Conservation (phyloP, 2,888 invertebrate species). For the Leptinotarsa peninsularis region DNA sequence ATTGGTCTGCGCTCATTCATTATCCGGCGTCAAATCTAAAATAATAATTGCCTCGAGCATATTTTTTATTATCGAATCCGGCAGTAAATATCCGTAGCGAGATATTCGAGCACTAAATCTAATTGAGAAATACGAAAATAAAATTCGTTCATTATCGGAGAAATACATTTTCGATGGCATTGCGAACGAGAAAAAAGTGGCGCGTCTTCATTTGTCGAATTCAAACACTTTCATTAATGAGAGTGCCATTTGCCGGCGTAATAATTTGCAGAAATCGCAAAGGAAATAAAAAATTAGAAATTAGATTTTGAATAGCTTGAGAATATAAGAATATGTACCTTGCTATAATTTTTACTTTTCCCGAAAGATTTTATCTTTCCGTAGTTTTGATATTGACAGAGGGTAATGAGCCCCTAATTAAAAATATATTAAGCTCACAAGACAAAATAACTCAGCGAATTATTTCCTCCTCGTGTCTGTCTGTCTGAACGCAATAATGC, state of each 20-base stretch:
- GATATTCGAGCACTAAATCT: background rate
- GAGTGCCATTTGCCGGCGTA: background rate
- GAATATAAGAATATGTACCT: no score
- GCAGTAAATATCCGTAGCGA: background rate
- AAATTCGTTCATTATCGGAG: background rate
- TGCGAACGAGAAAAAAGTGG: background rate
- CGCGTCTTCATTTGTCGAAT: constrained; percentile 3
- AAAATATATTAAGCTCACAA: no score
- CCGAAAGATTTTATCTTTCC: no score
- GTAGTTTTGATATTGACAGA: no score
- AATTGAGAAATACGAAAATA: constrained; percentile 9
- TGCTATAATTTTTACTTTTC: no score
- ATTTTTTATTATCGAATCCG: constrained; percentile 2
- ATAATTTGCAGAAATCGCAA: background rate
- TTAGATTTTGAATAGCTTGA: background rate
- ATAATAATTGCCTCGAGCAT: background rate
- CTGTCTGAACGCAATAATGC: no score
- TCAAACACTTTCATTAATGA: constrained; percentile 12
- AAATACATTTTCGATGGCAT: background rate
- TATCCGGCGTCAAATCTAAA: background rate
- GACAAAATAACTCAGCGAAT: no score
- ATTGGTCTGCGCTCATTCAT: background rate
- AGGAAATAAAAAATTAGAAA: background rate
- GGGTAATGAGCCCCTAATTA: no score
- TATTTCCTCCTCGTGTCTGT: no score